Percentiles rank a stretch among this genome's conserved stretches.
These are phyloP conservation scores for Melanerpes formicivorus DNA, from an alignment of 2,113 vertebrate species.

Conservation along the genomic window DNA sequence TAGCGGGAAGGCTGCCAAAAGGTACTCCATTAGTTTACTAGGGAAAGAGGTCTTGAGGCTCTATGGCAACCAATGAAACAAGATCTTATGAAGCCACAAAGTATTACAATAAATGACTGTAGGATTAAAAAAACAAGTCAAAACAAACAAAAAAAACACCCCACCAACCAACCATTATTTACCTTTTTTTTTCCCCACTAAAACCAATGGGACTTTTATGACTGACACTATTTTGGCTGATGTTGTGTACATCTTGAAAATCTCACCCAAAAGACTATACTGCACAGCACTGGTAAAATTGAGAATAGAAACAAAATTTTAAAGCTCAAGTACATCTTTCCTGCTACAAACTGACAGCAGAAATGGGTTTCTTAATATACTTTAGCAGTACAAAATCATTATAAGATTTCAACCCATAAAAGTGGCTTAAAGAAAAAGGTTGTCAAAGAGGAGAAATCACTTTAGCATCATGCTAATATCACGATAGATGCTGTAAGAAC, in stretches of 20 bases:
- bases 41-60: constrained; percentile 6
- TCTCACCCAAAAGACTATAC: background rate
- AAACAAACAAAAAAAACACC: background rate
- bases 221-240: constrained; percentile 32
- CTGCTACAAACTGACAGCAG: background rate
- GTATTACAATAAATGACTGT: background rate
- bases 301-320: constrained; percentile 28
- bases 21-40: constrained; percentile 25
- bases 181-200: background rate
- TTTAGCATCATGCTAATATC: background rate
- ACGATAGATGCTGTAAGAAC: background rate
- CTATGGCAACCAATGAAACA: background rate
- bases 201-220: background rate
- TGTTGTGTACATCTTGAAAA: background rate
- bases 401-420: background rate
- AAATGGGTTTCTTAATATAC: background rate
- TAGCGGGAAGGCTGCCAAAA: constrained; percentile 44
- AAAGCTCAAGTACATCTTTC: constrained; percentile 10
- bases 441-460: background rate
- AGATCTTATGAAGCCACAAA: background rate
- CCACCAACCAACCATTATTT: background rate
- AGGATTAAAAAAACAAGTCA: background rate
- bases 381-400: background rate
- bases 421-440: background rate
- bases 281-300: constrained; percentile 8